Conservation (phyloP, 1,140 invertebrate species). For the Drosophila lacertosa region DNA sequence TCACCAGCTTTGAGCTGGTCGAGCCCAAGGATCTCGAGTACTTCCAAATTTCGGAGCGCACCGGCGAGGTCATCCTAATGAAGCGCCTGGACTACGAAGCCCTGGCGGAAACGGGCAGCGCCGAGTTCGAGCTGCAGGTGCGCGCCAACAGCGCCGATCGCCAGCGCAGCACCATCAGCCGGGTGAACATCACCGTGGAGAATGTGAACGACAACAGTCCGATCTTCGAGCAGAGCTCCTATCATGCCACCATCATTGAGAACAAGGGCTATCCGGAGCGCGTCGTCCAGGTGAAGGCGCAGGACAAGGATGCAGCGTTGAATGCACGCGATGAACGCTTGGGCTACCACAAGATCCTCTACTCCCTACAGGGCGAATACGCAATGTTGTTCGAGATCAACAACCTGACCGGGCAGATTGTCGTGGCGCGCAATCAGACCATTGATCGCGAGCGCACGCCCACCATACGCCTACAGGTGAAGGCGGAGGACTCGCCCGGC, state of each 20-base stretch:
- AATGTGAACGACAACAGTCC: constrained; percentile 94
- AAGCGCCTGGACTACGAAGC: constrained; percentile 91
- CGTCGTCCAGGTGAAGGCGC: constrained; percentile 89
- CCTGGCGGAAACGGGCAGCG: constrained; percentile 84
- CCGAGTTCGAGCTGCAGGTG: constrained; percentile 89
- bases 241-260: constrained; percentile 89
- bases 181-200: constrained; percentile 89
- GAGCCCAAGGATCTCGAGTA: constrained; percentile 70
- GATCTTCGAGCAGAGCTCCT: constrained; percentile 88
- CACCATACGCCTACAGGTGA: constrained; percentile 88
- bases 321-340: constrained; percentile 86
- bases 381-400: constrained; percentile 89
- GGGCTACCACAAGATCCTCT: constrained; percentile 89
- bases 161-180: constrained; percentile 87
- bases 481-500: constrained; percentile 90
- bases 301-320: constrained; percentile 88
- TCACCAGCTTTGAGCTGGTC: constrained; percentile 87
- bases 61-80: constrained; percentile 89
- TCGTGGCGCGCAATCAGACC: constrained; percentile 88
- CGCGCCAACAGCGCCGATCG: constrained; percentile 89
- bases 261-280: constrained; percentile 88
- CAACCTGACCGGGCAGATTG: constrained; percentile 87
- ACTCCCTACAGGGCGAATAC: constrained; percentile 89
- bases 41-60: constrained; percentile 87
- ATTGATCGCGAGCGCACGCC: constrained; percentile 91